Evolutionary conservation across 1,140 invertebrate species (phyloP).

Genomic region (Bathynomus jamesi): DNA sequence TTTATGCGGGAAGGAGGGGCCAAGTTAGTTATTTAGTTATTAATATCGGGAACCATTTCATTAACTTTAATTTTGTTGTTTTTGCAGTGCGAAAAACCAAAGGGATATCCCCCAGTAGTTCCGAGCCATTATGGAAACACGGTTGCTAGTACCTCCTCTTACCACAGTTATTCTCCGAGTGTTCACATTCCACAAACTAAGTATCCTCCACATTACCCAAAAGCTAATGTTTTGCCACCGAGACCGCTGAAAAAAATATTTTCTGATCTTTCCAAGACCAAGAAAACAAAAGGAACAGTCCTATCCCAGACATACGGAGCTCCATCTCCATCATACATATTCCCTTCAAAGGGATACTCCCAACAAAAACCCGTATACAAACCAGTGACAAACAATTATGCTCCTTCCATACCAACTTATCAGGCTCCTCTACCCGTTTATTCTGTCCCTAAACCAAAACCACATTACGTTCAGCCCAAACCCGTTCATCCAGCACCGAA

Average conservation of each 20-base stretch:
- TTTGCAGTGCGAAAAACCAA: constrained; percentile 17
- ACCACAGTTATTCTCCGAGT: background rate
- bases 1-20: background rate
- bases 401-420: constrained; percentile 1
- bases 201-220: background rate
- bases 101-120: constrained; percentile 11
- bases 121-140: constrained; percentile 8
- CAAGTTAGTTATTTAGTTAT: background rate
- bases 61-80: background rate
- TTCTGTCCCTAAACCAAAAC: background rate
- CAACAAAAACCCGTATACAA: constrained; percentile 1
- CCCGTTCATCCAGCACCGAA: background rate
- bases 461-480: constrained; percentile 4
- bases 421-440: background rate
- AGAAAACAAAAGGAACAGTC: constrained; percentile 6
- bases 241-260: constrained; percentile 4
- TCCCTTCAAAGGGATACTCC: constrained; percentile 1
- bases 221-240: background rate
- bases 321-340: background rate
- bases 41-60: background rate
- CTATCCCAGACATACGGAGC: constrained; percentile 2
- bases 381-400: background rate
- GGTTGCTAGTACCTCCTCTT: background rate
- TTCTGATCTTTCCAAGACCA: constrained; percentile 5
- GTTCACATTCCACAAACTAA: background rate